Evolutionary conservation across 2,797 vertebrate species (phyloP).

Genomic region (Lepus townsendii): DNA sequence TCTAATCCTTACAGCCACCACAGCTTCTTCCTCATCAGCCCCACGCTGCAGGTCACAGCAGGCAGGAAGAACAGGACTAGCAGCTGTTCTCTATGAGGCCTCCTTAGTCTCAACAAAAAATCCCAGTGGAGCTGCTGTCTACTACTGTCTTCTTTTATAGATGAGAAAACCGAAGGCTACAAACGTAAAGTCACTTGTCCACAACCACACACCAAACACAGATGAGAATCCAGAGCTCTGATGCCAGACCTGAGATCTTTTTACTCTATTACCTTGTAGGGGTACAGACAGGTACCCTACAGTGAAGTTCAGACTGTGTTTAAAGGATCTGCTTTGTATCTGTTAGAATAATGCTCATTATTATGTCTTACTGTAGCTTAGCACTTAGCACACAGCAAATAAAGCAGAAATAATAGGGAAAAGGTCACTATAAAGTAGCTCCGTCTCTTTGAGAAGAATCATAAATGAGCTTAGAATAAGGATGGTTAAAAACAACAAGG

Average conservation of each 20-base stretch:
- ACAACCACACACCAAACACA: not conserved
- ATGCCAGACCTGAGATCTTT: not conserved
- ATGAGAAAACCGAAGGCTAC: not conserved
- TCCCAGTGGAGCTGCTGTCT: not conserved
- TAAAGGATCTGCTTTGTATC: not conserved
- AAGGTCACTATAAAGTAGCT: not conserved
- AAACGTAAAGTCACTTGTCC: not conserved
- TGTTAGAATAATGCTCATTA: not conserved
- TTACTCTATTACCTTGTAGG: not conserved
- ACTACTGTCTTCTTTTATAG: not conserved
- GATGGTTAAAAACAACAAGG: not conserved
- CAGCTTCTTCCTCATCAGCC: no score
- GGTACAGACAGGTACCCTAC: not conserved
- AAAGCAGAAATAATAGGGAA: not conserved
- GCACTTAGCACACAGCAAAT: not conserved
- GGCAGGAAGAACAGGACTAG: not conserved
- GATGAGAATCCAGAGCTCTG: not conserved
- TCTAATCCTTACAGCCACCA: not conserved
- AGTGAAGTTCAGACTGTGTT: not conserved
- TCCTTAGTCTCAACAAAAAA: not conserved
- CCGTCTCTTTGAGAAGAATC: not conserved
- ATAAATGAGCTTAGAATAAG: slow-evolving; percentile 37
- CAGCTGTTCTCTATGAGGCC: not conserved
- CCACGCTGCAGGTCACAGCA: not conserved
- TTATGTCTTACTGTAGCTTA: not conserved